Evolutionary conservation across 1,140 invertebrate genomes (phyloP).

Genomic region (Chrysopa pallens): DNA sequence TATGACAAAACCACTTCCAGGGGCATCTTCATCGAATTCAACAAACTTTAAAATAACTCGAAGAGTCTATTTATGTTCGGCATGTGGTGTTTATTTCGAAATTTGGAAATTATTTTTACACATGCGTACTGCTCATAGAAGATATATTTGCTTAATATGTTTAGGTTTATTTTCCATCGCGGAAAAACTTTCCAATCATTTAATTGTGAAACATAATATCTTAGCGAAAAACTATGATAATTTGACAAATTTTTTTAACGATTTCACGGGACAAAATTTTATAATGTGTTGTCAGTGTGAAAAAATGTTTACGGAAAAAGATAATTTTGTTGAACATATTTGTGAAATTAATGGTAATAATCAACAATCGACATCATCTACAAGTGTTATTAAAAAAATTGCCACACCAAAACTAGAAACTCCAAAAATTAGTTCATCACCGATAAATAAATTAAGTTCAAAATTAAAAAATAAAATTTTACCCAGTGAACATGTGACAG

Average conservation of each 20-base stretch:
- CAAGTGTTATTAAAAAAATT: conserved; percentile 15
- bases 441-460: conserved; percentile 16
- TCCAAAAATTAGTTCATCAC: conserved; percentile 10
- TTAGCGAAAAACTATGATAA: conserved; percentile 40
- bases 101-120: conserved; percentile 68
- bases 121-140: conserved; percentile 57
- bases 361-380: conserved; percentile 8
- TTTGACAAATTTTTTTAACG: conserved; percentile 40
- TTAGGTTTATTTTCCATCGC: conserved; percentile 57
- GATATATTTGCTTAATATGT: conserved; percentile 61
- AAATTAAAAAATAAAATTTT: not conserved
- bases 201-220: conserved; percentile 54
- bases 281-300: conserved; percentile 62
- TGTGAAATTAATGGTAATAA: conserved; percentile 27
- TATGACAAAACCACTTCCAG: conserved; percentile 11
- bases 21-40: conserved; percentile 15
- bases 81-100: conserved; percentile 62
- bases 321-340: conserved; percentile 51
- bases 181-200: conserved; percentile 55
- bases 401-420: conserved; percentile 13
- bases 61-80: conserved; percentile 57
- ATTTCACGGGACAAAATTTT: conserved; percentile 45
- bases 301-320: conserved; percentile 47
- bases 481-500: not conserved
- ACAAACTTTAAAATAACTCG: conserved; percentile 43